Evolutionary conservation across 2,797 vertebrate species (phyloP), one percentile per base, ranked within the genome.

Genomic region (Pterois miles): DNA sequence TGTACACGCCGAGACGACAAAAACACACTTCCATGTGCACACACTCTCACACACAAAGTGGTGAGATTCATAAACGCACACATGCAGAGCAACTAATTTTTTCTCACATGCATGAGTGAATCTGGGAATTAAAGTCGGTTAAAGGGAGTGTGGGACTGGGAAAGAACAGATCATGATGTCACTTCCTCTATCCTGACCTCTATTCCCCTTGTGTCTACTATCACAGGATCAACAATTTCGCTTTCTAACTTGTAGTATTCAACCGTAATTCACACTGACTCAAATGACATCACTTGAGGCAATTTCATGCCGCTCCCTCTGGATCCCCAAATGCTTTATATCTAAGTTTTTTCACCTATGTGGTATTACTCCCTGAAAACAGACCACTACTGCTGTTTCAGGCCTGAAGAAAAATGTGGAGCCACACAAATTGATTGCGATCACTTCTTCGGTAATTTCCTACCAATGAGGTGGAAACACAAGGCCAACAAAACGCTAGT

Each of bases 401-500:
- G 27, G 34, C 57, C 20, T 76, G 9, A 34, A 73, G n/a, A 53
- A 52, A 80, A 73, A 31, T 69, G 50, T 67, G 65, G 5, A 56
- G 10, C 70, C 34, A 23, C 5, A 64, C 62, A 33, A 50, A 72
- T 38, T 43, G 70, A 80, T 85, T 85, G 31, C 57, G 80, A 76
- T 86, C 84, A 50, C 58, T 31, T 56, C 36, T 63, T 36, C 25
- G 75, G 62, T 67, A 1, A 77, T 87, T 88, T 90, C 48, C 56
- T 78, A 65, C 68, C 40, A 84, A 74, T 80, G 77, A 86, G 76
- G 53, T 53, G 59, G 72, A 86, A 91, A 74, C 31, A 11, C 34
- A 23, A 38, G 20, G 23, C 46, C 56, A 74, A 68, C 69, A 40
- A 48, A 71, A 64, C 36, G 14, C 10, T 1, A 9, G 18, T 11